Evolutionary conservation across 2,888 invertebrate genomes (phyloP).

Genomic region (Lochmaea capreae): DNA sequence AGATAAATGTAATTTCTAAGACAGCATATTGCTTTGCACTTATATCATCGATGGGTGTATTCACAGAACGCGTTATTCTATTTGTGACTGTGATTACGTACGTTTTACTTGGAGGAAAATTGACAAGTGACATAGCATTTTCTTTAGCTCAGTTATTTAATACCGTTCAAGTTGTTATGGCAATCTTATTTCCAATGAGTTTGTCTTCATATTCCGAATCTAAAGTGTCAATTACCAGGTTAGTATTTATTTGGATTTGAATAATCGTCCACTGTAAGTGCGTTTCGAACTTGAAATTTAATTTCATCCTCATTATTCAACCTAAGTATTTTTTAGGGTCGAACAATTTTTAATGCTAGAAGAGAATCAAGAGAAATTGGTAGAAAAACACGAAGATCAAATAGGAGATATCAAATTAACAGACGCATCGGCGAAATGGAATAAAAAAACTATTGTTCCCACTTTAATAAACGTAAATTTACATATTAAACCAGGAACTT

Average conservation of each 20-base stretch:
- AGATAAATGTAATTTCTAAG: slow-evolving; percentile 75
- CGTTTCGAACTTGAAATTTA: neutral
- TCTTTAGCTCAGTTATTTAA: slow-evolving; percentile 84
- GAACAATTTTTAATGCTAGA: slow-evolving; percentile 54
- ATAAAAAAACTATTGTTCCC: slow-evolving; percentile 55
- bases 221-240: slow-evolving; percentile 54
- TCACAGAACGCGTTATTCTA: slow-evolving; percentile 86
- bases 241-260: too few species aligned
- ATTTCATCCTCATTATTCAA: too few species aligned
- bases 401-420: slow-evolving; percentile 49
- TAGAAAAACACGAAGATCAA: neutral
- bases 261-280: too few species aligned
- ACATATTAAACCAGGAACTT: slow-evolving; percentile 65
- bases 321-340: too few species aligned
- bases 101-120: slow-evolving; percentile 72
- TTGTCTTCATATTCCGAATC: slow-evolving; percentile 55
- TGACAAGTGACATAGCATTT: slow-evolving; percentile 76
- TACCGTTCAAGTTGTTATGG: slow-evolving; percentile 68
- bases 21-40: slow-evolving; percentile 77
- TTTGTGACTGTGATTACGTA: slow-evolving; percentile 84
- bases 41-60: slow-evolving; percentile 75
- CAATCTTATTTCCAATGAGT: slow-evolving; percentile 54
- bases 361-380: slow-evolving; percentile 49
- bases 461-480: slow-evolving; percentile 68
- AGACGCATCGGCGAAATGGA: slow-evolving; percentile 54